phyloP scores from a whole-genome alignment of 2,888 invertebrate genomes.

The Eilema sororculum region DNA sequence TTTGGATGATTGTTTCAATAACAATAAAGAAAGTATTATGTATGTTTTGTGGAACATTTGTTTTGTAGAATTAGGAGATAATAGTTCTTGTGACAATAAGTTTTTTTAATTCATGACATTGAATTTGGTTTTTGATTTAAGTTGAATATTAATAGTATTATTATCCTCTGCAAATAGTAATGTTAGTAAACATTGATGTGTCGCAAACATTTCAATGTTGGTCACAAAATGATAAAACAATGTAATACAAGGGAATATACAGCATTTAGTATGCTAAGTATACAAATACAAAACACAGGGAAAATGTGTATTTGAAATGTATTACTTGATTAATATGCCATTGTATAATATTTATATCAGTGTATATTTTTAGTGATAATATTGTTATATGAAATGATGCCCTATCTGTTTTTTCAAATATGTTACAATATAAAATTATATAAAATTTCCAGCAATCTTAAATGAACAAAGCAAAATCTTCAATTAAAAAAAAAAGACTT shows the following conservation, averaged over 20 bases:
- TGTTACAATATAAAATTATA: too few relatives aligned
- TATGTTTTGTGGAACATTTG: background rate
- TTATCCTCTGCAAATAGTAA: background rate
- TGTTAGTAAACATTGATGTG: conserved; percentile 8
- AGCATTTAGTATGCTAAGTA: too few relatives aligned
- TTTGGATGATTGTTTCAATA: background rate
- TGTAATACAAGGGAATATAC: too few relatives aligned
- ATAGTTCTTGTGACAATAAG: background rate
- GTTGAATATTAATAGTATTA: background rate
- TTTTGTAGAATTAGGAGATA: background rate
- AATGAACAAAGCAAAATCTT: too few relatives aligned
- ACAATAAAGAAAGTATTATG: too few relatives aligned
- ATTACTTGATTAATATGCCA: background rate
- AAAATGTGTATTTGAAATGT: too few relatives aligned
- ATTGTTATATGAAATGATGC: background rate
- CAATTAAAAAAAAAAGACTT: too few relatives aligned
- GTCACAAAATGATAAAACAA: too few relatives aligned
- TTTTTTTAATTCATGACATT: background rate
- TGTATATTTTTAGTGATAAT: background rate
- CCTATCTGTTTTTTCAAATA: too few relatives aligned
- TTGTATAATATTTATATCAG: background rate
- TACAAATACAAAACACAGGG: too few relatives aligned
- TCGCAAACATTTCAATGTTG: background rate
- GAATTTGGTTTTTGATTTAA: background rate
- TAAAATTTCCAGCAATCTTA: too few relatives aligned